Evolutionary conservation across 2,113 vertebrate species (phyloP).

Genomic region (Camelus bactrianus): DNA sequence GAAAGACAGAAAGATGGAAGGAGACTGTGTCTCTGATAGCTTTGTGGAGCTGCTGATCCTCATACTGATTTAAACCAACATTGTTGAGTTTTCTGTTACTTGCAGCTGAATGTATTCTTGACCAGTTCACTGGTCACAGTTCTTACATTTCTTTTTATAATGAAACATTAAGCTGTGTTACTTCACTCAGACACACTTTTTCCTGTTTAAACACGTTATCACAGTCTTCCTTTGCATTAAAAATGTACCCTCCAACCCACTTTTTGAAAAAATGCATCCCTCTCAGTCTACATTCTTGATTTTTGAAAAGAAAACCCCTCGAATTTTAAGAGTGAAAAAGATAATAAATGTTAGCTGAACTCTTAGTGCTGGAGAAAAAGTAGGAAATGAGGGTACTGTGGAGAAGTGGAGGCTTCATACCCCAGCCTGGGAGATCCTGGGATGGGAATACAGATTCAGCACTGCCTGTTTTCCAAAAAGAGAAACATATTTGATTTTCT

Average conservation of each 20-base stretch:
- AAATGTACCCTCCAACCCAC: not conserved
- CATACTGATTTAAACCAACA: not conserved
- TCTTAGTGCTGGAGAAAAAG: not conserved
- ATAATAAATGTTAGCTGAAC: not conserved
- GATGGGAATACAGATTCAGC: not conserved
- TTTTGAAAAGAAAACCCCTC: not conserved
- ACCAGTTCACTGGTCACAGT: not conserved
- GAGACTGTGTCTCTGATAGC: not conserved
- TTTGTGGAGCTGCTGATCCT: not conserved
- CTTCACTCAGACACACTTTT: not conserved
- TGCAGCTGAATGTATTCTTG: constrained; percentile 31
- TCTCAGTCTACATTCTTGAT: not conserved
- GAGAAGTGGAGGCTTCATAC: not conserved
- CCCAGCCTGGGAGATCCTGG: not conserved
- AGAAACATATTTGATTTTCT: constrained; percentile 16
- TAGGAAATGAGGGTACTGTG: not conserved
- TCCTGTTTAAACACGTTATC: not conserved
- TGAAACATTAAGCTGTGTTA: not conserved
- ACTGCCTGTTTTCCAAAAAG: not conserved
- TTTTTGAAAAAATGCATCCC: not conserved
- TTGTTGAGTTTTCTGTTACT: not conserved
- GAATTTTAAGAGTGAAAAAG: not conserved
- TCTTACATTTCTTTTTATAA: not conserved
- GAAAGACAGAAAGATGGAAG: not conserved
- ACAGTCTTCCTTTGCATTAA: not conserved